Evolutionary conservation across 2,797 vertebrate genomes (phyloP).

Genomic region (Notoglanidium macrostoma): DNA sequence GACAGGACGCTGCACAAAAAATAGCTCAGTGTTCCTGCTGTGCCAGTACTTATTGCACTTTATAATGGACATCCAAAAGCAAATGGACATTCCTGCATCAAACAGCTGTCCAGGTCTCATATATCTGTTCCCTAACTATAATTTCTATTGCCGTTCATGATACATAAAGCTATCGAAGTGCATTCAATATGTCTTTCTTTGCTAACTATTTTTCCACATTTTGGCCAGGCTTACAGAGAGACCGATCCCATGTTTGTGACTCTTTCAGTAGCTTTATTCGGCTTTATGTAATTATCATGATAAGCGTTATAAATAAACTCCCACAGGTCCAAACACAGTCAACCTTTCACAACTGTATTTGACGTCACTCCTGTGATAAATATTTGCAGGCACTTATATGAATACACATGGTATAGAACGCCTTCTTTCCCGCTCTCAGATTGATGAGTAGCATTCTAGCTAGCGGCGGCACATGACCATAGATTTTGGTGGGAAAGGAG

Average conservation of each 20-base stretch:
- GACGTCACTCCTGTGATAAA: neutral
- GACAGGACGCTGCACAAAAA: constrained; percentile 30
- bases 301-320: neutral
- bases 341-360: neutral
- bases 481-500: neutral
- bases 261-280: neutral
- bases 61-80: neutral
- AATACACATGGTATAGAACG: neutral
- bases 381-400: neutral
- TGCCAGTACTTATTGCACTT: neutral
- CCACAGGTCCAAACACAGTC: neutral
- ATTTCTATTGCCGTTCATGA: neutral
- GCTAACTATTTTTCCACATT: neutral
- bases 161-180: neutral
- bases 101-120: neutral
- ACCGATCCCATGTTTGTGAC: neutral
- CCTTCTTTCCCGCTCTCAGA: neutral
- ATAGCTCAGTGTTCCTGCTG: neutral
- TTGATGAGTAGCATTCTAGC: neutral
- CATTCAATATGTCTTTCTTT: neutral
- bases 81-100: neutral
- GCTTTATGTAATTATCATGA: neutral
- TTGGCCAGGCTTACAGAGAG: too few relatives aligned
- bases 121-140: neutral
- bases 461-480: neutral